These are phyloP conservation scores for Melanotus villosus DNA, from an alignment of 2,888 invertebrate species.

Conservation along the genomic window DNA sequence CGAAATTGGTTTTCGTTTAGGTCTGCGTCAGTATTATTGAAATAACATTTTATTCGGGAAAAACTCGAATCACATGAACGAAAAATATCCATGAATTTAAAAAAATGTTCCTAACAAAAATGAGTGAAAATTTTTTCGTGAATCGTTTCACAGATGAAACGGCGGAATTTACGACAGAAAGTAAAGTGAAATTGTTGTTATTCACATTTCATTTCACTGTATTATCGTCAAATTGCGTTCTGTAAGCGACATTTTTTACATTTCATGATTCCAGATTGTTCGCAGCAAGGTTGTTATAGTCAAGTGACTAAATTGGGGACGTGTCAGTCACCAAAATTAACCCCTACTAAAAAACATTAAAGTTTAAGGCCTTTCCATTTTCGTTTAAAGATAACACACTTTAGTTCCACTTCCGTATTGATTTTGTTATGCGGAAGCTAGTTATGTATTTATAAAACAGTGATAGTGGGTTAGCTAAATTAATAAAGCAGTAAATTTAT, in stretches of 20 bases:
- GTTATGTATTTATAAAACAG: too few species aligned
- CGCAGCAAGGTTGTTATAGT: neutral
- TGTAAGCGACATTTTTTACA: neutral
- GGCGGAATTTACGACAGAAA: neutral
- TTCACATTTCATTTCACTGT: neutral
- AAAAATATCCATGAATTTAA: too few species aligned
- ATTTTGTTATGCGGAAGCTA: neutral
- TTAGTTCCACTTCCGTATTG: neutral
- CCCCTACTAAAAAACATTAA: neutral
- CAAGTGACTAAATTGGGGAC: neutral
- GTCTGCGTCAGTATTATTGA: neutral
- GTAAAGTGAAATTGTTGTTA: neutral
- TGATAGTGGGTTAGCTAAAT: too few species aligned
- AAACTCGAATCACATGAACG: too few species aligned
- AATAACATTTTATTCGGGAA: neutral
- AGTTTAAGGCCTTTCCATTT: too few species aligned
- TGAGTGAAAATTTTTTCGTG: neutral
- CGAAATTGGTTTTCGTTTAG: constrained; percentile 2
- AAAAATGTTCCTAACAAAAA: too few species aligned
- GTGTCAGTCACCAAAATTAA: neutral
- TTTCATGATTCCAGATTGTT: neutral
- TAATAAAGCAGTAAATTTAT: too few species aligned
- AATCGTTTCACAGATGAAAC: neutral
- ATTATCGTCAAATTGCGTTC: neutral
- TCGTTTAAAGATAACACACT: too few species aligned